Evolutionary conservation across 2,113 vertebrate species (phyloP), one percentile per base, ranked within the genome.

Genomic region (Ascaphus truei): DNA sequence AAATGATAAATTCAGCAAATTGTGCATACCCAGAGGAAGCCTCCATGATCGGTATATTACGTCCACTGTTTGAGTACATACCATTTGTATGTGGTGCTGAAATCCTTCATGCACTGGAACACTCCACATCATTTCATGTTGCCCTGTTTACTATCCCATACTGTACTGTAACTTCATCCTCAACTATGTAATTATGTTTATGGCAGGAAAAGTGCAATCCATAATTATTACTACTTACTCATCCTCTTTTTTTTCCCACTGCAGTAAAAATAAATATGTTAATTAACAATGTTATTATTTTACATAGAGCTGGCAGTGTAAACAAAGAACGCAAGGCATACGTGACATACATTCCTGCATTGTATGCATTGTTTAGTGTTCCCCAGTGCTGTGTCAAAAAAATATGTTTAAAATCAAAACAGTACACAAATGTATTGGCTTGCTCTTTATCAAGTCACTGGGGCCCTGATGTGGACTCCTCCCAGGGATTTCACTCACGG

Each of bases 401-500:
- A 43, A 4, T 29, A 18, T 11, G 33, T 7, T 52, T 55, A 34
- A 68, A 33, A 58, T 18, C 1, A 55, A 55, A n/a, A 47, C 29
- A 47, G 16, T 29, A 51, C 30, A 15, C 55, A 20, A 50, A 55
- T 16, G 26, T 29, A 69, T 41, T n/a, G 7, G 33, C n/a, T 58
- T 39, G 7, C 25, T 52, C 11, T 60, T 71, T 51, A 71, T 61
- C 29, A 31, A 61, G 43, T 34, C 23, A 22, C 12, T 50, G 55
- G 15, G 55, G 61, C 8, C 45, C 33, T 41, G 30, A 60, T 31
- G 18, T 52, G 57, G 57, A 41, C 56, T 52, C 57, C 47, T 52
- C 67, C 56, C 57, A 61, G 67, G 67, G 67, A 71, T 61, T 71
- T 61, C 57, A 23, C 39, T 52, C 33, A 51, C 41, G 39, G 47